Evolutionary conservation across 64 coral and sea anemone species (phyloP).

Genomic region (Dendronephthya gigantea): DNA sequence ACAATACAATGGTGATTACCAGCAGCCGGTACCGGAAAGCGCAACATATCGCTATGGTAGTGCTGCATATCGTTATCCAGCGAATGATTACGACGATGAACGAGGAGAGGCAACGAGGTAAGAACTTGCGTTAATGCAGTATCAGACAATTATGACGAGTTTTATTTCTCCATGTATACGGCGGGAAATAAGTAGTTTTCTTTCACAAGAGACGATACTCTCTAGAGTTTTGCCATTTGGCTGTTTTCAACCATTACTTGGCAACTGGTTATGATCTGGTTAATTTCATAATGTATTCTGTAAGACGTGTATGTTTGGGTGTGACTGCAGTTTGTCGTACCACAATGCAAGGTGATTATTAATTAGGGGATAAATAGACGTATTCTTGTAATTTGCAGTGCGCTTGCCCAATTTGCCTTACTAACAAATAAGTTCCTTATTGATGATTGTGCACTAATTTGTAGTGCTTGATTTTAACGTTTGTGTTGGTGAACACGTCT

Average conservation of each 20-base stretch:
- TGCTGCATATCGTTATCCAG: neutral
- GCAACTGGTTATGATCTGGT: neutral
- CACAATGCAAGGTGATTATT: constrained; percentile 26
- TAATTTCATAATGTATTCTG: neutral
- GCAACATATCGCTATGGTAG: neutral
- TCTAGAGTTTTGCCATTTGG: too few species aligned
- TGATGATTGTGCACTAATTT: too few species aligned
- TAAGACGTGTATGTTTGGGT: neutral
- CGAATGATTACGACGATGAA: neutral
- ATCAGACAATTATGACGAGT: too few species aligned
- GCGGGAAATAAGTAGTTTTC: too few species aligned
- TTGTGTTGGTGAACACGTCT: too few species aligned
- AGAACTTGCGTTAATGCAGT: neutral
- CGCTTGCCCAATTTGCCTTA: too few species aligned
- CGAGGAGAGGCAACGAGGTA: neutral
- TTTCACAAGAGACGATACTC: too few species aligned
- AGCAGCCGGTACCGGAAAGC: neutral
- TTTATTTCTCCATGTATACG: too few species aligned
- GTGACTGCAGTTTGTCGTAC: neutral
- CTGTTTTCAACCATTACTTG: too few species aligned
- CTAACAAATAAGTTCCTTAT: too few species aligned
- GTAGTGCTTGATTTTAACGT: too few species aligned
- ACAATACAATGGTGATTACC: neutral
- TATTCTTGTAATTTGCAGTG: too few species aligned
- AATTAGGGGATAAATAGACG: neutral